Base-by-base conservation (phyloP, 2,113 vertebrate genomes). In the Equus przewalskii region DNA sequence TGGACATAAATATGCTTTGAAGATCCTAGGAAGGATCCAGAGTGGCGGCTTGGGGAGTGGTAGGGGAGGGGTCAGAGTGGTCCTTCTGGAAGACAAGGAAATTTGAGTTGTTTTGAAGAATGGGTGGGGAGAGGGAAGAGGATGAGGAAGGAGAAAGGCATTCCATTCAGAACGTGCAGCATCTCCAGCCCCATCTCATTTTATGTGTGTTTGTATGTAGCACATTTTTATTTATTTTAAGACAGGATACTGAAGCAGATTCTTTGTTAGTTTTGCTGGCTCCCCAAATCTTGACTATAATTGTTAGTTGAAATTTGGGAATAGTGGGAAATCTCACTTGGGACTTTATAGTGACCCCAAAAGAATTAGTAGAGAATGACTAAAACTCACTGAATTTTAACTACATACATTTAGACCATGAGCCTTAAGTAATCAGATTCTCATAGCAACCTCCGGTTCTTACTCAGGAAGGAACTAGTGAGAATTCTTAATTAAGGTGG, bases 341-440 rank as follows among this genome's bases (percentile, higher is more conserved):
- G n/a, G 18, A 91, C 41, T 79, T 89, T 36, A 79, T 58, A 83
- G 33, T 95, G 67, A 84, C 76, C 51, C 28, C n/a, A 78, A 94
- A 83, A 96, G 10, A 54, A 73, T 95, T 92, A 95, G 33, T 90
- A 86, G 26, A 78, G 58, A 97, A 70, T 64, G 22, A 54, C 73
- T 92, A 82, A 85, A 86, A 82, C 41, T 92, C 51, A 82, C n/a
- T 60, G 21, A 72, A 82, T 86, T 92, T 96, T 92, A 89, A n/a
- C 79, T 56, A 19, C 18, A 22, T 69, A 44, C 30, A 69, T 21
- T 80, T 92, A 89, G 19, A 67, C 49, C 24, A 5, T 75, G 21
- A 82, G 16, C 36, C 33, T 56, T 82, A 70, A 87, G 54, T 70
- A 72, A 54, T 41, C 13, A 41, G 49, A 85, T 83, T 82, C 54